phyloP scores from a whole-genome alignment of 2,888 invertebrate genomes.

The Steromphala cineraria region DNA sequence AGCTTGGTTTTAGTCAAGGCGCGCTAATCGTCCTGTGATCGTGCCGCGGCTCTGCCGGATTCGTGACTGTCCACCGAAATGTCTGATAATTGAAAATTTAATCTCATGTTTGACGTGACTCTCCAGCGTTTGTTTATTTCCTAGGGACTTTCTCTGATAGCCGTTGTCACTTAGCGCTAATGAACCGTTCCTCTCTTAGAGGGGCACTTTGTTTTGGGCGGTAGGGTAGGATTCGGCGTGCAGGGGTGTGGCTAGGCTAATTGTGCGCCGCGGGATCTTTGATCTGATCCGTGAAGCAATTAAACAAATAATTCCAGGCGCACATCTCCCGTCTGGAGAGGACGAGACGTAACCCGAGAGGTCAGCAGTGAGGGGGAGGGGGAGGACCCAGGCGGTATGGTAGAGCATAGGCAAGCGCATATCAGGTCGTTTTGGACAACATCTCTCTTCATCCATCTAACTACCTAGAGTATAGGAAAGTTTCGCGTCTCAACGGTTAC shows the following conservation, averaged over 20 bases:
- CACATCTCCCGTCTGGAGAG: not conserved
- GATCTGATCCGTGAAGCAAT: constrained; percentile 10
- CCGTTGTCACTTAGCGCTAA: constrained; percentile 12
- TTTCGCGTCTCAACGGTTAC: too few species aligned
- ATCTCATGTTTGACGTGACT: constrained; percentile 9
- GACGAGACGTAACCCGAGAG: not conserved
- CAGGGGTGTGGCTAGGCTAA: constrained; percentile 6
- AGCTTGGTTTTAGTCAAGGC: not conserved
- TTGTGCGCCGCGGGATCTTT: constrained; percentile 13
- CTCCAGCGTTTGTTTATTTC: constrained; percentile 9
- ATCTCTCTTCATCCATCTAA: too few species aligned
- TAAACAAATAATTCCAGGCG: constrained; percentile 9
- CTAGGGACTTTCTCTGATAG: not conserved
- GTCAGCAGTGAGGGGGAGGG: not conserved
- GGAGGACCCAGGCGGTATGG: not conserved
- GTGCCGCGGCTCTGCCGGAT: not conserved
- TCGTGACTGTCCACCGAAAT: not conserved
- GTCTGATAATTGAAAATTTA: constrained; percentile 16
- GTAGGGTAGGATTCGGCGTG: not conserved
- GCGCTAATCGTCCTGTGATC: not conserved
- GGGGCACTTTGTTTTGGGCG: constrained; percentile 14
- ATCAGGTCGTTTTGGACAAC: too few species aligned
- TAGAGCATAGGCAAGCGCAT: too few species aligned
- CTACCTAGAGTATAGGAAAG: too few species aligned
- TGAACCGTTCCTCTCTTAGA: constrained; percentile 6